phyloP scores from a whole-genome alignment of 2,888 invertebrate genomes.

The Thymelicus sylvestris region DNA sequence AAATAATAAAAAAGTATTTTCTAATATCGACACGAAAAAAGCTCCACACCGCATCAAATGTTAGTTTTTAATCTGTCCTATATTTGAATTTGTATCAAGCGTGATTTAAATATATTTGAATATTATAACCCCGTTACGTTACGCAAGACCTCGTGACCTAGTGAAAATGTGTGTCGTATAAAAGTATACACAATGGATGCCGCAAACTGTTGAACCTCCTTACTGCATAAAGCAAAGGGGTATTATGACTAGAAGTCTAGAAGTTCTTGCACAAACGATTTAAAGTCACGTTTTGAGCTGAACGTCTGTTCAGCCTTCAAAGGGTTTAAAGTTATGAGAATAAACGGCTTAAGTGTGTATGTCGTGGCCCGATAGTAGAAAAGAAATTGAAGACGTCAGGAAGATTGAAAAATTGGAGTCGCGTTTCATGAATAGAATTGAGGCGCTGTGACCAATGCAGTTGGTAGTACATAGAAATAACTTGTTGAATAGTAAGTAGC shows the following conservation, averaged over 20 bases:
- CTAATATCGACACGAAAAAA: no score
- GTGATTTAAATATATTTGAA: constrained; percentile 25
- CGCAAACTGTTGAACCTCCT: constrained; percentile 10
- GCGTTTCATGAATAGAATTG: no score
- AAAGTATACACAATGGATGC: constrained; percentile 10
- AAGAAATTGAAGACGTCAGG: no score
- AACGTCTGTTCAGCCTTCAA: background rate
- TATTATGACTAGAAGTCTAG: constrained; percentile 4
- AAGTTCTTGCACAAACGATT: background rate
- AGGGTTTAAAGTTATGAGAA: background rate
- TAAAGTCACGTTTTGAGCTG: no score
- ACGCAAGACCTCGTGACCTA: constrained; percentile 16
- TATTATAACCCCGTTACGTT: constrained; percentile 16
- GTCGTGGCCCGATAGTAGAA: no score
- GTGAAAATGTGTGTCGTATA: constrained; percentile 18
- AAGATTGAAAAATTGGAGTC: no score
- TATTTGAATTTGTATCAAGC: constrained; percentile 20
- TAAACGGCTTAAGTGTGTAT: no score
- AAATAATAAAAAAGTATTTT: no score
- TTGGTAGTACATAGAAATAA: no score
- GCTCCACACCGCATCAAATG: background rate
- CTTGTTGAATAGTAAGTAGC: no score
- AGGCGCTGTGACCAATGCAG: no score
- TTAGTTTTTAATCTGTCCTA: constrained; percentile 21
- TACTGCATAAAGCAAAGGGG: constrained; percentile 12